phyloP scores from a whole-genome alignment of 2,113 vertebrate species.

The Alectura lathami region DNA sequence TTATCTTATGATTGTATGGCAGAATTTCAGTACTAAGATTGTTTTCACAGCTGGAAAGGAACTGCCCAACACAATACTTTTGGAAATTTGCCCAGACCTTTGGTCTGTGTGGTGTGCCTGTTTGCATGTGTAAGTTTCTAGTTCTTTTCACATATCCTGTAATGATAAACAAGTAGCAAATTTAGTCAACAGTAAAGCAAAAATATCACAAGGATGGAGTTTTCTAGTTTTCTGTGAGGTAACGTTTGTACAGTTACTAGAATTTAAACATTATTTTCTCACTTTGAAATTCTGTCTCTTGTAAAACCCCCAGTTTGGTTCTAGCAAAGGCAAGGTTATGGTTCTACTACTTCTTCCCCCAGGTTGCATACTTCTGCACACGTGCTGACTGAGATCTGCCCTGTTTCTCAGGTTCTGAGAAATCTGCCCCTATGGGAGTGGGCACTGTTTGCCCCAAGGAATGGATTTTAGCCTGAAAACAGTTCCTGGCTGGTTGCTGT shows the following conservation, averaged over 20 bases:
- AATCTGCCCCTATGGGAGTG: neutral
- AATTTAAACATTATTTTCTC: neutral
- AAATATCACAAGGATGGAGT: neutral
- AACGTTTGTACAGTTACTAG: neutral
- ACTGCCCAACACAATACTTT: conserved; percentile 60
- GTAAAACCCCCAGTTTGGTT: neutral
- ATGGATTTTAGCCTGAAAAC: neutral
- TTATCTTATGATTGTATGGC: conserved; percentile 58
- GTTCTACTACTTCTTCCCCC: neutral
- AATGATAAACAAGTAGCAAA: conserved; percentile 28
- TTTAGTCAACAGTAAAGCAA: neutral
- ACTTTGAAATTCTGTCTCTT: neutral
- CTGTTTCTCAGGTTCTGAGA: neutral
- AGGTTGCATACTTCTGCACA: neutral
- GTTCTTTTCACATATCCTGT: conserved; percentile 41
- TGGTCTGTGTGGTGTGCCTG: conserved; percentile 53
- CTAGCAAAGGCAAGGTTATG: neutral
- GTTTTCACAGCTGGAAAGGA: conserved; percentile 76
- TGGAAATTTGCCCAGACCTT: conserved; percentile 61
- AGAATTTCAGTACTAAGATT: conserved; percentile 64
- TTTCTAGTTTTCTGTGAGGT: neutral
- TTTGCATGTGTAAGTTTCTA: conserved; percentile 57
- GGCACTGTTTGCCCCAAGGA: neutral
- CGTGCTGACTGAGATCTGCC: neutral
- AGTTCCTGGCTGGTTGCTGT: neutral